A percentile compares a stretch with the other conserved stretches of the same genome.
These are phyloP conservation scores for Balanococcus diminutus DNA, from an alignment of 2,888 invertebrate genomes.

Conservation along the genomic window DNA sequence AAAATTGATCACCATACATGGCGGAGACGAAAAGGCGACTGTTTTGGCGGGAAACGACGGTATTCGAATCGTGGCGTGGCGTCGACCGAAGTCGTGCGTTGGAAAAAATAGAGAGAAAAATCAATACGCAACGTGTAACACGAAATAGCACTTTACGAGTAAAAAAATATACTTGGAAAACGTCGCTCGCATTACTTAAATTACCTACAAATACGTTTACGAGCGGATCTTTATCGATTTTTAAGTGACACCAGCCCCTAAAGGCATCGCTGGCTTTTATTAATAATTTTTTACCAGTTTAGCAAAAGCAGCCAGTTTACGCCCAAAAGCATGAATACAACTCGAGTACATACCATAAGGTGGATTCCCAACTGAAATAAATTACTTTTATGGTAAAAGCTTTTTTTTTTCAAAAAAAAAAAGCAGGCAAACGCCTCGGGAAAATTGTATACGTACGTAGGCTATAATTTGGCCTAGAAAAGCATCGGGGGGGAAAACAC, in stretches of 20 bases:
- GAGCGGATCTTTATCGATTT: not conserved
- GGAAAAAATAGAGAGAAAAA: not conserved
- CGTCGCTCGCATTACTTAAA: constrained; percentile 23
- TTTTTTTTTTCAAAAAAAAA: too few relatives aligned
- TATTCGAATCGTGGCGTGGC: not conserved
- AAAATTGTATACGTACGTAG: not conserved
- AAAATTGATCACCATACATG: too few relatives aligned
- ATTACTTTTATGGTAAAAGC: not conserved
- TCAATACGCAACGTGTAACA: constrained; percentile 14
- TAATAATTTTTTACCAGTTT: not conserved
- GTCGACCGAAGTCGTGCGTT: not conserved
- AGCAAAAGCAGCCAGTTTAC: not conserved
- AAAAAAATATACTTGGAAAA: not conserved
- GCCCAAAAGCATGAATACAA: not conserved
- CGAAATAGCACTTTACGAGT: constrained; percentile 10
- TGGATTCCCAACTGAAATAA: not conserved
- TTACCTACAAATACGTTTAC: not conserved
- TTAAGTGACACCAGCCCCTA: not conserved
- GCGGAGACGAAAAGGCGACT: not conserved
- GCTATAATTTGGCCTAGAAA: too few relatives aligned
- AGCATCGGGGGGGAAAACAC: too few relatives aligned
- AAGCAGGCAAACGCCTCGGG: not conserved
- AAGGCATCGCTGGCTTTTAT: not conserved
- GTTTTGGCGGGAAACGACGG: constrained; percentile 2
- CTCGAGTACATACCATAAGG: not conserved